phyloP scores from a whole-genome alignment of 1,140 invertebrate genomes.

The Psilanteris sp. region DNA sequence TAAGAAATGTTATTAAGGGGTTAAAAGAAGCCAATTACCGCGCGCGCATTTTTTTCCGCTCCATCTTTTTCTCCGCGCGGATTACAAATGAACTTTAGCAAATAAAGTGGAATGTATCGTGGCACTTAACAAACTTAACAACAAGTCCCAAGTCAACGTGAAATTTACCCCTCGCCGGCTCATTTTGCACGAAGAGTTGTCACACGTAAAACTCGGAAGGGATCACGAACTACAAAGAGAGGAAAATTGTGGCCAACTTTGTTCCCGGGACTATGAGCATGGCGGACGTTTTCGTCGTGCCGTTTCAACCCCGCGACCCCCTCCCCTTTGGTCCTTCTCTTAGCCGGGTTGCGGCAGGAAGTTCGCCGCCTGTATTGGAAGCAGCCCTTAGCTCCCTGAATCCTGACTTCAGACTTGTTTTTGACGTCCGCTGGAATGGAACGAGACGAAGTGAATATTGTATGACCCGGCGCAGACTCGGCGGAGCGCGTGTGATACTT shows the following conservation, averaged over 20 bases:
- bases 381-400: constrained; percentile 43
- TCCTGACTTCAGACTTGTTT: constrained; percentile 68
- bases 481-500: constrained; percentile 35
- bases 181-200: constrained; percentile 14
- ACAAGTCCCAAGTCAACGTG: background rate
- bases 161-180: background rate
- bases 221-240: constrained; percentile 46
- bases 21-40: too few species aligned
- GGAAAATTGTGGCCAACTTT: constrained; percentile 60
- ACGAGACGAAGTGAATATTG: constrained; percentile 69
- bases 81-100: background rate
- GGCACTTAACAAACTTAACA: constrained; percentile 2
- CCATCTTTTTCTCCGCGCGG: too few species aligned
- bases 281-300: constrained; percentile 44
- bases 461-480: constrained; percentile 63
- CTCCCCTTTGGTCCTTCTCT: too few species aligned
- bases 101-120: constrained; percentile 8
- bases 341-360: constrained; percentile 23
- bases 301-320: background rate
- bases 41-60: too few species aligned
- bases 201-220: constrained; percentile 28
- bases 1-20: too few species aligned
- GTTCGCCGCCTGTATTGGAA: constrained; percentile 53
- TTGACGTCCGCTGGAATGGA: constrained; percentile 68
- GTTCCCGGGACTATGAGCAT: constrained; percentile 46